Evolutionary conservation across 2,797 vertebrate species (phyloP), one percentile per base, ranked within the genome.

Genomic region (Nannoperca obscura): DNA sequence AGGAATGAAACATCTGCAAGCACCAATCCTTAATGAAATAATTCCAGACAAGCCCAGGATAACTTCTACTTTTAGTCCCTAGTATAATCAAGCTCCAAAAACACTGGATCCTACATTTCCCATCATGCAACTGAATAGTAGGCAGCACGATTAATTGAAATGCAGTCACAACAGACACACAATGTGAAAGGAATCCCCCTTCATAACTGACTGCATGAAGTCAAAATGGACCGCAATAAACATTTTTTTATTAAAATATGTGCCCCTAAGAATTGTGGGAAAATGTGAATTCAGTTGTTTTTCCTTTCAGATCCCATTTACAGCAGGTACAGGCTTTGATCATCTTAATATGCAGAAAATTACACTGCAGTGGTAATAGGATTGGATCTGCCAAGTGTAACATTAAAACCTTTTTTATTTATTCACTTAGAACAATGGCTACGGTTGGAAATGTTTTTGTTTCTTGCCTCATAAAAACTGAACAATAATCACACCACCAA

Each of bases 301-400:
- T 67, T 10, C 42, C 57, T 63, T 69, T 74, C 22, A 71, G 38
- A 64, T 27, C 50, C 64, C 42, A 42, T 72, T 79, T 30, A 38
- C 40, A 50, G 30, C 53, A 80, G 36, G 11, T 80, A 44, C 44
- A 61, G 38, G 69, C 46, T 62, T 50, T 66, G 64, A 61, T 40
- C 0, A 62, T 5, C 24, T 64, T 80, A 61, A 84, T 55, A 76
- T 52, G 68, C 15, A 22, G 73, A 76, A 80, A 76, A 85, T 87
- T 42, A 67, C 57, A 67, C 40, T 14, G 27, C 46, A 4, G 13
- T 1, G 12, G 36, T 52, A 78, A 65, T 49, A 50, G 58, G 79
- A 81, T 68, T 76, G 77, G 52, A 77, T 86, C 66, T 82, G 66
- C 42, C 69, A 27, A 42, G 64, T 74, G 81, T 49, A 59, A 79